These are phyloP conservation scores for Carettochelys insculpta DNA, from an alignment of 2,113 vertebrate genomes.

Conservation along the genomic window DNA sequence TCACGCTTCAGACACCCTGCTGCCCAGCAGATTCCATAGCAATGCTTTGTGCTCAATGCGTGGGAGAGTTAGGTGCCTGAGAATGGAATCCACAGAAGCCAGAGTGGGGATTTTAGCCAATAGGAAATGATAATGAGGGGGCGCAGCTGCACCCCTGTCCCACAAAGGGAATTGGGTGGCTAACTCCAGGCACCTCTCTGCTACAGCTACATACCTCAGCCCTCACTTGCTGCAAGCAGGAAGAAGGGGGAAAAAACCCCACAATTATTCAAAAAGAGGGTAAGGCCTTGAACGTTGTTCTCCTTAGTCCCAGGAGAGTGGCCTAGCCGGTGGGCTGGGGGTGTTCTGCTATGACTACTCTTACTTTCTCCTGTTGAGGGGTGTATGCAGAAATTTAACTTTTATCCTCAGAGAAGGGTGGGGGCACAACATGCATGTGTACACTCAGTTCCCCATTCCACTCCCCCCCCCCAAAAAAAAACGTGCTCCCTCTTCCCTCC, in stretches of 20 bases:
- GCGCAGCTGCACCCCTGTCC: background rate
- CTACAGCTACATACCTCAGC: no score
- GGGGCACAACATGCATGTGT: no score
- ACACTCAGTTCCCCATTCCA: no score
- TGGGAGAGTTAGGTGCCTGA: background rate
- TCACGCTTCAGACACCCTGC: background rate
- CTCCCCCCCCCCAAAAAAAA: no score
- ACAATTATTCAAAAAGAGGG: background rate
- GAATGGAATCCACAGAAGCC: background rate
- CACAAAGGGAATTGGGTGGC: background rate
- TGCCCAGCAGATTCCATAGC: background rate
- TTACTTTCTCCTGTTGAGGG: no score
- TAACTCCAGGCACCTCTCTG: background rate
- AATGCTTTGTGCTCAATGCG: no score
- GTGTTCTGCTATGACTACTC: background rate
- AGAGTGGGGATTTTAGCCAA: background rate
- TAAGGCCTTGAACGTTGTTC: background rate
- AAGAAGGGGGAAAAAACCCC: no score
- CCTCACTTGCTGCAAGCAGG: no score
- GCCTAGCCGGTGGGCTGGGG: background rate
- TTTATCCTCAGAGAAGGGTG: no score
- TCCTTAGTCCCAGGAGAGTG: background rate
- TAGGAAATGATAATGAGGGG: background rate
- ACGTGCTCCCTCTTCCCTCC: no score
- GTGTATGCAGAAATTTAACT: no score